Evolutionary conservation across 2,888 invertebrate species (phyloP), one percentile per base, ranked within the genome.

Genomic region (Helicoverpa assulta): DNA sequence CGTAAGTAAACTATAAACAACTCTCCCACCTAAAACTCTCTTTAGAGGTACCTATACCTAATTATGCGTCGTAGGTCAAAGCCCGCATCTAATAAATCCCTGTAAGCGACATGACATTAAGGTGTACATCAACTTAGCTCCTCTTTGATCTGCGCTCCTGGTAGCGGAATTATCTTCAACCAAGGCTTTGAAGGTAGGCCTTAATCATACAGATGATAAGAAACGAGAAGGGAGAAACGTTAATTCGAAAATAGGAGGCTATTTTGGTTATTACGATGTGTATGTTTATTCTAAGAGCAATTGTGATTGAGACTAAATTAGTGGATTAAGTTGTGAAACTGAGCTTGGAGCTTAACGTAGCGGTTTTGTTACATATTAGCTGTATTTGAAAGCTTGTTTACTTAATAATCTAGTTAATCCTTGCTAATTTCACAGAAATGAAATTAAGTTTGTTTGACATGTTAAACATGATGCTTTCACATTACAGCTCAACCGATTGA

Each of bases 81-180:
- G 16, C 53, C 47, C 14, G 50, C 54, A 53, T 54, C 50, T 37
- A 47, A 40, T 71, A 51, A 66, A 58, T 59, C 37, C 26, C 50
- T 33, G 62, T 59, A 40, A n/a, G 12, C 29, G 61, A 56, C 58
- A 21, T 60, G 53, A 67, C 43, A 67, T 67, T 21, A 73, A 50
- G 40, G 37, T 58, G 53, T 67, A 72, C 33, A 56, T 67, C 58
- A 21, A 55, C 51, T 51, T 14, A 53, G 21, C n/a, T 37, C 29
- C 58, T 16, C 73, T 76, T 76, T 76, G 73, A 78, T 73, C 64
- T 55, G 16, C 51, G 12, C 72, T 51, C 56, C 26, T 54, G 19
- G 61, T 59, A 53, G 53, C 54, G 55, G 43, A 56, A 78, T 73
- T 59, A 78, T 64, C 78, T 64, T 61, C 65, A 74, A 73, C 76